These are phyloP conservation scores for Eupithecia subfuscata DNA, from an alignment of 2,888 invertebrate species.

Conservation along the genomic window DNA sequence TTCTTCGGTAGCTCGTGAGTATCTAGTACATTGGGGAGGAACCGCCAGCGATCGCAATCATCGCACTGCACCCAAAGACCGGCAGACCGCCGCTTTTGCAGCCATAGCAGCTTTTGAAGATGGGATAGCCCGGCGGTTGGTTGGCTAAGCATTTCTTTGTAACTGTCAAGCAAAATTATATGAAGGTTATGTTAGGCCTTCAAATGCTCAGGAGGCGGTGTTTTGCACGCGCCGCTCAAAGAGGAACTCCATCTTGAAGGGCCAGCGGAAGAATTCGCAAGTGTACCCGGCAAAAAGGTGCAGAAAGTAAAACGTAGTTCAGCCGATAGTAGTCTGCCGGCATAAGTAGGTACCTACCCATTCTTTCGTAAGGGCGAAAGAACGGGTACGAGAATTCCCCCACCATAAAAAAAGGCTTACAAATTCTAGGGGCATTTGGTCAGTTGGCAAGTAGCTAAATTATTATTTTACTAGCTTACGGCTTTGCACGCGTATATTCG, in stretches of 20 bases:
- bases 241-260: too few species aligned
- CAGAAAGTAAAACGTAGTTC: too few species aligned
- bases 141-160: slow-evolving; percentile 67
- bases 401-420: not conserved
- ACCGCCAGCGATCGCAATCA: slow-evolving; percentile 84
- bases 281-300: too few species aligned
- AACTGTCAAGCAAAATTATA: slow-evolving; percentile 25
- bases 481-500: too few species aligned
- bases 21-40: slow-evolving; percentile 80
- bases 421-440: not conserved
- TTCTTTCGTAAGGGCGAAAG: too few species aligned
- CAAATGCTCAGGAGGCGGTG: not conserved
- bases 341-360: too few species aligned
- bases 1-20: slow-evolving; percentile 82
- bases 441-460: too few species aligned
- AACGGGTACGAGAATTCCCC: too few species aligned
- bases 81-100: slow-evolving; percentile 75
- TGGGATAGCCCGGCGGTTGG: slow-evolving; percentile 61
- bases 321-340: too few species aligned
- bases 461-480: too few species aligned
- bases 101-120: slow-evolving; percentile 69
- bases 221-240: too few species aligned
- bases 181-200: not conserved
- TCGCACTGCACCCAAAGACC: slow-evolving; percentile 86
- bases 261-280: too few species aligned